These are phyloP conservation scores for Phyllopteryx taeniolatus DNA, from an alignment of 2,113 vertebrate genomes.

Conservation along the genomic window DNA sequence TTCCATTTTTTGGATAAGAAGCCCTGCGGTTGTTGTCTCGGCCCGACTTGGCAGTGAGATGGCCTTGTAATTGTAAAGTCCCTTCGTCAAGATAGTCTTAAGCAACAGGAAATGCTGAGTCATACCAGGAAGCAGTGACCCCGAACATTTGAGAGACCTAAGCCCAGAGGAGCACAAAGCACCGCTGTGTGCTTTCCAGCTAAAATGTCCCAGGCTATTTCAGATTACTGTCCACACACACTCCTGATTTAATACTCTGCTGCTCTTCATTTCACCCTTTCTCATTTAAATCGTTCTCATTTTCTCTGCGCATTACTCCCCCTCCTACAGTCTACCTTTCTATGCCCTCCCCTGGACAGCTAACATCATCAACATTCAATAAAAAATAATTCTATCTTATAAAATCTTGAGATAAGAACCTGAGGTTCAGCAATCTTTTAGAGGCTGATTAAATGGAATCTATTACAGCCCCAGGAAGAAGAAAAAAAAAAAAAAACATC, in stretches of 20 bases:
- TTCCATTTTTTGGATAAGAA: not conserved
- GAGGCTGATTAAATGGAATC: slow-evolving; percentile 46
- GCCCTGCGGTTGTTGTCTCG: not conserved
- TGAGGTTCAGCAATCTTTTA: slow-evolving; percentile 35
- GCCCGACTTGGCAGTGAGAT: not conserved
- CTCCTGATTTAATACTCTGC: slow-evolving; percentile 35
- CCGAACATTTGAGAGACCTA: slow-evolving; percentile 31
- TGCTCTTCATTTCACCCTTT: slow-evolving; percentile 29
- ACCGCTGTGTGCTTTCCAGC: slow-evolving; percentile 16
- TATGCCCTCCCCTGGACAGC: slow-evolving; percentile 33
- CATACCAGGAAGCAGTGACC: slow-evolving; percentile 22
- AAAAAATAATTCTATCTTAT: slow-evolving; percentile 48
- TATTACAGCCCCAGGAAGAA: slow-evolving; percentile 6
- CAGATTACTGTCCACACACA: slow-evolving; percentile 15
- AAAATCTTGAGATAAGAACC: slow-evolving; percentile 42
- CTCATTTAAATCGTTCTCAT: slow-evolving; percentile 48
- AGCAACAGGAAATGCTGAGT: slow-evolving; percentile 39
- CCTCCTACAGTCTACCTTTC: slow-evolving; percentile 14
- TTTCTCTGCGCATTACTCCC: slow-evolving; percentile 20
- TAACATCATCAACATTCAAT: slow-evolving; percentile 63
- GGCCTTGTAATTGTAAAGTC: not conserved
- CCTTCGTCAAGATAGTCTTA: not conserved
- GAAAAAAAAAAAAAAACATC: not conserved
- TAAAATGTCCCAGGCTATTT: slow-evolving; percentile 26
- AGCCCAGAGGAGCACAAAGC: slow-evolving; percentile 33